Evolutionary conservation across 2,888 invertebrate species (phyloP).

Genomic region (Teleogryllus oceanicus): DNA sequence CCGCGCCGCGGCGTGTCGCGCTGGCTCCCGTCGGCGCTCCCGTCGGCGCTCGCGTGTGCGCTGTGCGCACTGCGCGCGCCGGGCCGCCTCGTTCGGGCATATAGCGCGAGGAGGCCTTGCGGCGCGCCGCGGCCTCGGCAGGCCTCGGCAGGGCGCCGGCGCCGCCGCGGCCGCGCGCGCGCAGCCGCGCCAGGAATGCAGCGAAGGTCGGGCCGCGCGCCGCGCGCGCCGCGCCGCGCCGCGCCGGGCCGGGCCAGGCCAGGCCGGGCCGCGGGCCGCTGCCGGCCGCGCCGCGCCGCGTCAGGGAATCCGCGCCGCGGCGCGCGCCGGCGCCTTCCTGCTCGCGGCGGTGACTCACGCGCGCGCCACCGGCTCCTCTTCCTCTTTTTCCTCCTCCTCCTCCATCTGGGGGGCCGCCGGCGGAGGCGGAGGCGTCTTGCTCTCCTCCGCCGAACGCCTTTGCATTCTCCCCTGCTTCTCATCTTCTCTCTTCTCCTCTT

Average conservation of each 20-base stretch:
- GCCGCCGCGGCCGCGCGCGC: not conserved
- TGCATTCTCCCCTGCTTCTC: not conserved
- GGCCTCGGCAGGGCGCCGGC: not conserved
- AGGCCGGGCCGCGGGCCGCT: not conserved
- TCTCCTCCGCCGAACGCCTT: too few relatives aligned
- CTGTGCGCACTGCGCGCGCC: not conserved
- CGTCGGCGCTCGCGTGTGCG: not conserved
- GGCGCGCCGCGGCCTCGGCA: not conserved
- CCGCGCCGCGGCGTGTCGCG: not conserved
- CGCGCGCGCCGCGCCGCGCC: not conserved
- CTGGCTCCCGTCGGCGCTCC: not conserved
- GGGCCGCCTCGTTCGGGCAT: not conserved
- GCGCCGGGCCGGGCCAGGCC: not conserved
- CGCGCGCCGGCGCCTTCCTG: constrained; percentile 23
- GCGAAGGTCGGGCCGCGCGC: not conserved
- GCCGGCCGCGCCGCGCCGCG: not conserved
- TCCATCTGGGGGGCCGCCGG: too few relatives aligned
- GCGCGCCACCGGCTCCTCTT: too few relatives aligned
- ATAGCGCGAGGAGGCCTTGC: constrained; percentile 7
- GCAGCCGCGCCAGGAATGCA: not conserved
- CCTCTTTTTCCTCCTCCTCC: too few relatives aligned
- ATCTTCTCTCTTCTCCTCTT: not conserved
- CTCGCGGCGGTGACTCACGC: not conserved
- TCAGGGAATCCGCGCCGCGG: not conserved
- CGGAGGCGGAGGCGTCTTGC: too few relatives aligned